Evolutionary conservation across 2,888 invertebrate genomes (phyloP).

Genomic region (Diabrotica balteata): DNA sequence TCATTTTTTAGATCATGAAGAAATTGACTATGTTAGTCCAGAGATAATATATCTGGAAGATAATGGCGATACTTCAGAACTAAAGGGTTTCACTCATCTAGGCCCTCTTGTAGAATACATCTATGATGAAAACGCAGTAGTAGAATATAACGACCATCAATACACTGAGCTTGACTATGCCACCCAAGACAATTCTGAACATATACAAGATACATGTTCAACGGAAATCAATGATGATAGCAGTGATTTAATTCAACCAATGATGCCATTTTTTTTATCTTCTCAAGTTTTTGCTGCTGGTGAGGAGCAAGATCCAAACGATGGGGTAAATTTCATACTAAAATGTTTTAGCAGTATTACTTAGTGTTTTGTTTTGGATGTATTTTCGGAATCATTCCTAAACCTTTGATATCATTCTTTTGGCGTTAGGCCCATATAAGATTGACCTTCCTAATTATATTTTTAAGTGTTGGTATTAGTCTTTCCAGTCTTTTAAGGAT

Average conservation of each 20-base stretch:
- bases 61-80: constrained; percentile 9
- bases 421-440: too few species aligned
- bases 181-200: not conserved
- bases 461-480: too few species aligned
- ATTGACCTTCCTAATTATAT: too few species aligned
- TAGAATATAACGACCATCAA: constrained; percentile 14
- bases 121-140: constrained; percentile 27
- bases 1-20: constrained; percentile 2
- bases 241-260: constrained; percentile 27
- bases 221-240: constrained; percentile 10
- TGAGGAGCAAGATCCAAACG: constrained; percentile 32
- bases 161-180: constrained; percentile 10
- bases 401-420: too few species aligned
- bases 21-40: constrained; percentile 10
- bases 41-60: constrained; percentile 15
- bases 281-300: constrained; percentile 32
- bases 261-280: constrained; percentile 39
- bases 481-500: too few species aligned
- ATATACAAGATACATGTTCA: constrained; percentile 1
- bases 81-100: constrained; percentile 27
- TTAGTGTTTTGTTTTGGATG: too few species aligned
- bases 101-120: constrained; percentile 36
- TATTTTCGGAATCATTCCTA: too few species aligned
- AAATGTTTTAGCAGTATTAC: too few species aligned
- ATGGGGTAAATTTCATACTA: constrained; percentile 20